These are phyloP conservation scores for Xerus inauris DNA, from an alignment of 2,113 vertebrate genomes.

Conservation along the genomic window DNA sequence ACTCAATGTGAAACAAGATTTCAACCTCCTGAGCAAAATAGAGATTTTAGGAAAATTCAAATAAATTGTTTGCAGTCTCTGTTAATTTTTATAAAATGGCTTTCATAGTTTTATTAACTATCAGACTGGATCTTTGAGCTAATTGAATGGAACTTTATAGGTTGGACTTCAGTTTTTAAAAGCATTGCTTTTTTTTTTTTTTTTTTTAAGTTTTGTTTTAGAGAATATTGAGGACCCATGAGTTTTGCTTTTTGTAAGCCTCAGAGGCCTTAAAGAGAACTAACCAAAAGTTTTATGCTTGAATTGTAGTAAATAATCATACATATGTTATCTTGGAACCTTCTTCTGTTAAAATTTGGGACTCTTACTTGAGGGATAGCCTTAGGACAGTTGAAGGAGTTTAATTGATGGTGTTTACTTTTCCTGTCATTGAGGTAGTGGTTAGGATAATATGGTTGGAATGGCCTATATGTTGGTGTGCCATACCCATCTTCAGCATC, in stretches of 20 bases:
- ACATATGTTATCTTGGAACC: constrained; percentile 38
- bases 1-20: constrained; percentile 58
- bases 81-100: constrained; percentile 69
- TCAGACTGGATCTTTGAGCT: constrained; percentile 67
- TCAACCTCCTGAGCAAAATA: constrained; percentile 53
- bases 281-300: constrained; percentile 62
- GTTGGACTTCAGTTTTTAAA: constrained; percentile 64
- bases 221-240: constrained; percentile 49
- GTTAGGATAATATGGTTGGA: background rate
- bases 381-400: constrained; percentile 18
- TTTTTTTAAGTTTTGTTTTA: constrained; percentile 16
- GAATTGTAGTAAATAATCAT: constrained; percentile 60
- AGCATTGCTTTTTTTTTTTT: background rate
- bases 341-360: constrained; percentile 47
- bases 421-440: background rate
- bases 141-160: constrained; percentile 60
- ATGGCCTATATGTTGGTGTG: background rate
- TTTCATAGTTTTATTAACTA: constrained; percentile 68
- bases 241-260: constrained; percentile 64
- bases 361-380: background rate
- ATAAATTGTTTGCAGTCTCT: constrained; percentile 59
- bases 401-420: background rate
- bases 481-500: background rate
- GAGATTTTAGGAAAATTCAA: constrained; percentile 60
- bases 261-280: constrained; percentile 5